These are phyloP conservation scores for Drosophila parthenogenetica DNA, from an alignment of 2,888 invertebrate species.

Conservation along the genomic window DNA sequence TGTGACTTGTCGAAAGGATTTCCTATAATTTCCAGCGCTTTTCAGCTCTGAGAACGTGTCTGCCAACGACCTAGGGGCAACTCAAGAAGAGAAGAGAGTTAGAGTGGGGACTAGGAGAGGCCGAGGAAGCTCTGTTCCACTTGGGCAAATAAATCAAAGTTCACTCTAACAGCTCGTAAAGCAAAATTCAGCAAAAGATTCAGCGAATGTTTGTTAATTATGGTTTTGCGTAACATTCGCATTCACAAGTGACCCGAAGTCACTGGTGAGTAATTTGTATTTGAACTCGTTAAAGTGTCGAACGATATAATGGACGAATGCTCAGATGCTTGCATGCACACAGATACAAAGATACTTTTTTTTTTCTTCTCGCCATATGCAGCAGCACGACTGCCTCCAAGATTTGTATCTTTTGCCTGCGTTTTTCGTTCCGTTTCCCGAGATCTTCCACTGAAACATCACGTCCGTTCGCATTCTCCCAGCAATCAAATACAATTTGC, in stretches of 20 bases:
- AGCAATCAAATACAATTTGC: constrained; percentile 70
- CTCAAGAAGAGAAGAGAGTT: neutral
- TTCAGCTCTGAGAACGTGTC: constrained; percentile 52
- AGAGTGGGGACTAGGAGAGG: neutral
- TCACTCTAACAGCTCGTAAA: constrained; percentile 63
- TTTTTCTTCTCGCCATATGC: constrained; percentile 55
- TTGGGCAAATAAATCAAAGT: constrained; percentile 70
- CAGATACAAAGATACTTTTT: neutral
- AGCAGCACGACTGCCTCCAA: constrained; percentile 61
- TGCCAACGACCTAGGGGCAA: constrained; percentile 9
- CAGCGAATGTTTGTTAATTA: constrained; percentile 77
- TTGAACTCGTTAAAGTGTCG: constrained; percentile 77
- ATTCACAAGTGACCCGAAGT: constrained; percentile 35
- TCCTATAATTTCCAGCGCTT: constrained; percentile 68
- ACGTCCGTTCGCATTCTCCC: constrained; percentile 63
- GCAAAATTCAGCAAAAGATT: constrained; percentile 54
- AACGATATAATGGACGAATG: constrained; percentile 60
- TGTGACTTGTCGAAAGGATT: constrained; percentile 74
- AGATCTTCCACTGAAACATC: constrained; percentile 68
- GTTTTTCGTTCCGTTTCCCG: constrained; percentile 11
- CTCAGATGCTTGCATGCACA: constrained; percentile 47
- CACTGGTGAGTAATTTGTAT: constrained; percentile 75
- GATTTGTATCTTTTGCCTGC: constrained; percentile 47
- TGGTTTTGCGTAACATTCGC: constrained; percentile 74
- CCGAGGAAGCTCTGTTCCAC: constrained; percentile 14